A percentile compares a stretch with the other conserved stretches of the same genome.
Conservation (phyloP, 2,113 vertebrate species). For the Dipodomys ordii region DNA sequence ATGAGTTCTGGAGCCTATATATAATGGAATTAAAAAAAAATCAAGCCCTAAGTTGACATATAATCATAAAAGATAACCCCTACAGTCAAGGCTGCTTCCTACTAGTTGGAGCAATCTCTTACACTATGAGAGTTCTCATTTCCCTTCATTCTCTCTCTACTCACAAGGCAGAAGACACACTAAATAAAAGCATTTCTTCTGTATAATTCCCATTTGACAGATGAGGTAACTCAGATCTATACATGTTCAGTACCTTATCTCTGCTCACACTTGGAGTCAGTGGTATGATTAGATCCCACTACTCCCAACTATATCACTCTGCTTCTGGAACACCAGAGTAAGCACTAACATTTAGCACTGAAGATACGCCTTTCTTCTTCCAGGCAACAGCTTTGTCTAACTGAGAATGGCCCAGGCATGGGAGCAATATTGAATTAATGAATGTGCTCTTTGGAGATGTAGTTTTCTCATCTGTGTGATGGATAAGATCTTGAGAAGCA, state of each 20-base stretch:
- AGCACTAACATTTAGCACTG: neutral
- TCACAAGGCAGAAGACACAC: neutral
- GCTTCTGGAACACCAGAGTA: neutral
- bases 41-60: neutral
- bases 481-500: neutral
- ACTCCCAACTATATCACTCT: neutral
- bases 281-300: neutral
- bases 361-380: neutral
- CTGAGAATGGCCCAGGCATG: neutral
- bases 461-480: constrained; percentile 42
- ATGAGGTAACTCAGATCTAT: neutral
- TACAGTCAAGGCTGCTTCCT: neutral
- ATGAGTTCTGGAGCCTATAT: neutral
- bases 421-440: constrained; percentile 7
- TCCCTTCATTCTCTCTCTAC: neutral
- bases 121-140: neutral
- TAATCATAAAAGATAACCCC: neutral
- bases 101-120: neutral
- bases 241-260: constrained; percentile 15
- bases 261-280: neutral
- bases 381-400: neutral
- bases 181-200: neutral
- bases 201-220: neutral
- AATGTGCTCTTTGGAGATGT: constrained; percentile 6
- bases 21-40: neutral